Evolutionary conservation across 2,113 vertebrate genomes (phyloP).

Genomic region (Hassar affinis): DNA sequence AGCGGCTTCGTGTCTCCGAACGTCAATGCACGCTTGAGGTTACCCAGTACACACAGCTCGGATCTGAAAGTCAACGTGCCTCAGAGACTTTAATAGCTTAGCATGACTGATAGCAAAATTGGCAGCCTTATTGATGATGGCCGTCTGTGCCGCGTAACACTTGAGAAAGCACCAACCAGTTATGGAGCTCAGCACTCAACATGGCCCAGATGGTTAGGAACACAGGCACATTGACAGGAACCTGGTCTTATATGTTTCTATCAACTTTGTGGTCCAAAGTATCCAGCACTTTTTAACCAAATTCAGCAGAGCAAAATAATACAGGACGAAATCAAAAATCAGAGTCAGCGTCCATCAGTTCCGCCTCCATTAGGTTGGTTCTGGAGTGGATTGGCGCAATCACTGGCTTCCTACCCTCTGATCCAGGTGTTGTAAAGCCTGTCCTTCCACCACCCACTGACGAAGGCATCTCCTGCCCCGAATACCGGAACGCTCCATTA

Average conservation of each 20-base stretch:
- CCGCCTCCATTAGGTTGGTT: conserved; percentile 89
- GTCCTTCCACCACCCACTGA: conserved; percentile 56
- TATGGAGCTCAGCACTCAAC: not conserved
- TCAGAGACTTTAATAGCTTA: not conserved
- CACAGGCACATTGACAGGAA: not conserved
- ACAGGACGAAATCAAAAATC: conserved; percentile 77
- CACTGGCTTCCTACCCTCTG: conserved; percentile 67
- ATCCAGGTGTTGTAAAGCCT: conserved; percentile 58
- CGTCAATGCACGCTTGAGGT: no score
- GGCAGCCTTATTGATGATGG: not conserved
- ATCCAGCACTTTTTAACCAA: conserved; percentile 68
- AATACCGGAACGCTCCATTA: conserved; percentile 46
- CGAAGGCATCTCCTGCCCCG: conserved; percentile 27
- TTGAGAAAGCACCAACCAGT: not conserved
- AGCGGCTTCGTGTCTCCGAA: not conserved
- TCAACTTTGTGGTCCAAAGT: conserved; percentile 57
- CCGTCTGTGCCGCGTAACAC: not conserved
- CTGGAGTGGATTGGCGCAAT: conserved; percentile 85
- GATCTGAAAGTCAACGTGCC: not conserved
- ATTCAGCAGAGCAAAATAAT: conserved; percentile 5
- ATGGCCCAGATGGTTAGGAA: not conserved
- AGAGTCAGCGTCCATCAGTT: conserved; percentile 87
- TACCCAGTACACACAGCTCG: not conserved
- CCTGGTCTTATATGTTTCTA: not conserved
- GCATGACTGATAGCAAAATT: conserved; percentile 6